Conservation (phyloP, 2,797 vertebrate species). For the Sebastes trivittatus region DNA sequence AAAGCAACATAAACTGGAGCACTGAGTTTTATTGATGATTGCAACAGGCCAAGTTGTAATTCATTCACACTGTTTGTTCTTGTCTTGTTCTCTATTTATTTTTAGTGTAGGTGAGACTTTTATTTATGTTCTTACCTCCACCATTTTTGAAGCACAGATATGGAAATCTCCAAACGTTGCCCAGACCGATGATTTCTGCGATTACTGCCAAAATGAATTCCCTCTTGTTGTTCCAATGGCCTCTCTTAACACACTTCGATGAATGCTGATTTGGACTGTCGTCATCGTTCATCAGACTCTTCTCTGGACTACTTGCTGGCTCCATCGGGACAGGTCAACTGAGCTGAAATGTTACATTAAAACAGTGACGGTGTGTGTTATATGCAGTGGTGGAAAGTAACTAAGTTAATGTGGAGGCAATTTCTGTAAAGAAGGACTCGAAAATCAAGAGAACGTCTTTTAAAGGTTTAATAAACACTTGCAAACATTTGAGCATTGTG, state of each 20-base stretch:
- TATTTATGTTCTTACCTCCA: slow-evolving; percentile 63
- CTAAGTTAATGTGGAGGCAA: not conserved
- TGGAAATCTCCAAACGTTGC: slow-evolving; percentile 81
- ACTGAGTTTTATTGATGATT: not conserved
- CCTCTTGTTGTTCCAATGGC: slow-evolving; percentile 73
- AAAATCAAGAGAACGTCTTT: no score
- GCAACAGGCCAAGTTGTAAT: not conserved
- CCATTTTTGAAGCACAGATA: slow-evolving; percentile 83
- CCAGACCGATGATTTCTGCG: slow-evolving; percentile 76
- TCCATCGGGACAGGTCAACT: not conserved
- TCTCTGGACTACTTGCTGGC: not conserved
- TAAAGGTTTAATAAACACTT: no score
- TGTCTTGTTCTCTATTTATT: not conserved
- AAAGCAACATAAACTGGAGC: not conserved
- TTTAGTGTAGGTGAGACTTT: not conserved
- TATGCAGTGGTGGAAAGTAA: not conserved
- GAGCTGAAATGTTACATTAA: not conserved
- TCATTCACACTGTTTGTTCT: not conserved
- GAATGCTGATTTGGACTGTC: not conserved
- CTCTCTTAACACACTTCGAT: slow-evolving; percentile 47
- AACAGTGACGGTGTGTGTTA: not conserved
- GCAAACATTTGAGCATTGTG: no score
- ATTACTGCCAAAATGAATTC: slow-evolving; percentile 73
- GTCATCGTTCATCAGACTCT: not conserved
- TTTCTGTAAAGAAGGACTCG: no score